These are phyloP conservation scores for Rambutsinella grinnellia DNA, from an alignment of 2,888 invertebrate genomes.

Conservation along the genomic window DNA sequence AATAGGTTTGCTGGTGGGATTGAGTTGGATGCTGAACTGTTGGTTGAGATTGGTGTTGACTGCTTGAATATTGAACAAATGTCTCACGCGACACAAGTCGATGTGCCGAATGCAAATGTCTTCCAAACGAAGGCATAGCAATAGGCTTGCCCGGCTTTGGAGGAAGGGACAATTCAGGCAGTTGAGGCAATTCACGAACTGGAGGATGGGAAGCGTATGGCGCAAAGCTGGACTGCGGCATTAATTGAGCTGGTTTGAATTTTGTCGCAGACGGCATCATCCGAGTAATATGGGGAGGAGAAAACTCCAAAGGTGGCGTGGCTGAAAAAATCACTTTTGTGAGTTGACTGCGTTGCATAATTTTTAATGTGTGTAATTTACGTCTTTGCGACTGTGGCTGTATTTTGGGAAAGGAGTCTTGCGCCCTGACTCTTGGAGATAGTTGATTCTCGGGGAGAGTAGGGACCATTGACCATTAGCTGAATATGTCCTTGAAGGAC, in stretches of 20 bases:
- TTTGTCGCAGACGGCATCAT: slow-evolving; percentile 36
- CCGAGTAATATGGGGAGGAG: too few relatives aligned
- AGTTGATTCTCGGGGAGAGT: slow-evolving; percentile 25
- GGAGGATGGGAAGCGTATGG: not conserved
- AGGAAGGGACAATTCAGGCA: slow-evolving; percentile 6
- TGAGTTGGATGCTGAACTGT: too few relatives aligned
- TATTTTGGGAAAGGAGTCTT: too few relatives aligned
- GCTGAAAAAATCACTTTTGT: too few relatives aligned
- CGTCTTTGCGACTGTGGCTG: too few relatives aligned
- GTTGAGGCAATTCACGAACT: not conserved
- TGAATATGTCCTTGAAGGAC: slow-evolving; percentile 32
- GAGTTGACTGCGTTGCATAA: too few relatives aligned
- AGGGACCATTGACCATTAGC: slow-evolving; percentile 35
- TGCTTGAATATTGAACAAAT: too few relatives aligned
- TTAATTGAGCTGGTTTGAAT: slow-evolving; percentile 6
- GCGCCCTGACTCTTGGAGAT: slow-evolving; percentile 13
- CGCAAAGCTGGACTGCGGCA: slow-evolving; percentile 4
- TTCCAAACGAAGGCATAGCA: slow-evolving; percentile 37
- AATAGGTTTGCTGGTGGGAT: too few relatives aligned
- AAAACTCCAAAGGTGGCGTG: too few relatives aligned
- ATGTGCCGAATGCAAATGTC: slow-evolving; percentile 18
- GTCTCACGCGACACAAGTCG: too few relatives aligned
- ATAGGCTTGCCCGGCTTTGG: slow-evolving; percentile 23
- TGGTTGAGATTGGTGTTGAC: too few relatives aligned
- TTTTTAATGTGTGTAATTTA: too few relatives aligned